A percentile compares a stretch with the other conserved stretches of the same genome.
These are phyloP conservation scores for Glomeris marginata DNA, from an alignment of 2,888 invertebrate species.

Conservation along the genomic window DNA sequence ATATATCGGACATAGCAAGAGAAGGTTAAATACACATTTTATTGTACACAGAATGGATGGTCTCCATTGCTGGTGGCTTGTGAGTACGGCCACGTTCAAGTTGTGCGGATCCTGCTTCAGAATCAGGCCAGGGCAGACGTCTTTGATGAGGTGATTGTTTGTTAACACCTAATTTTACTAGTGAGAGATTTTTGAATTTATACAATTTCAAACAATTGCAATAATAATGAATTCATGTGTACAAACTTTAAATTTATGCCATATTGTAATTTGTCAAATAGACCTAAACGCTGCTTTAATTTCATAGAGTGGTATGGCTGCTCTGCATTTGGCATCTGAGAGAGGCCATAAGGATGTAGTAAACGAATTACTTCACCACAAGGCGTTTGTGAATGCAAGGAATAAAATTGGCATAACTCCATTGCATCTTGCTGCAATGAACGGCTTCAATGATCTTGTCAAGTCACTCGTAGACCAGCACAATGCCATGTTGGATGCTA, in stretches of 20 bases:
- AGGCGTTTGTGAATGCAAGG: constrained; percentile 98
- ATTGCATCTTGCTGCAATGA: constrained; percentile 90
- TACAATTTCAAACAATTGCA: too few relatives aligned
- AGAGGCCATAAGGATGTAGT: constrained; percentile 60
- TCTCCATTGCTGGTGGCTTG: constrained; percentile 93
- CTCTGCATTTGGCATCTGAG: constrained; percentile 78
- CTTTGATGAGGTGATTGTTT: constrained; percentile 88
- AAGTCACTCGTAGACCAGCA: constrained; percentile 89
- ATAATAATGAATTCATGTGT: too few relatives aligned
- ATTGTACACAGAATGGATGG: constrained; percentile 46
- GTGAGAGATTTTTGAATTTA: constrained; percentile 22
- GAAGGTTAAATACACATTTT: background rate
- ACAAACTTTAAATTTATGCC: too few relatives aligned
- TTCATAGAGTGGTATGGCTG: constrained; percentile 47
- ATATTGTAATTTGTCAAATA: too few relatives aligned
- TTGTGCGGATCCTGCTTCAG: constrained; percentile 62
- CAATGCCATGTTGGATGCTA: constrained; percentile 85
- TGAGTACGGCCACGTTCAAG: constrained; percentile 84
- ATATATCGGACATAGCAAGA: constrained; percentile 78
- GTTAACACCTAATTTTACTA: too few relatives aligned
- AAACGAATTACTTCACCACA: constrained; percentile 64
- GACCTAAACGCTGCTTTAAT: too few relatives aligned
- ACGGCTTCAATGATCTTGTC: constrained; percentile 78
- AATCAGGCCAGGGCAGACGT: constrained; percentile 98
- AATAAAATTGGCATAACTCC: constrained; percentile 94